Base-by-base conservation (phyloP, 2,113 vertebrate species). In the Antechinus stuartii region DNA sequence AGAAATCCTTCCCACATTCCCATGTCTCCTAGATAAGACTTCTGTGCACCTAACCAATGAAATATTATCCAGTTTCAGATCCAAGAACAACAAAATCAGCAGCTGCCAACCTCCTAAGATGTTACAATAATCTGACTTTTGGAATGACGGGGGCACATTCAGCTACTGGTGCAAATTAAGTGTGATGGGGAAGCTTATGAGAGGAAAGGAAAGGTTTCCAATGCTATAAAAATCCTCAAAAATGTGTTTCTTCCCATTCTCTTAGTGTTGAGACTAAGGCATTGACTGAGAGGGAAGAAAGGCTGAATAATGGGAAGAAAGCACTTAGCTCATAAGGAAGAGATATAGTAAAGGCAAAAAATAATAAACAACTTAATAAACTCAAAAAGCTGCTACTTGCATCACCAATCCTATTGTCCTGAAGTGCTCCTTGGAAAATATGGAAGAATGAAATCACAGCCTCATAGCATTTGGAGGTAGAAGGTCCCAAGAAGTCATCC, bases 211-310 rank as follows among this genome's bases (percentile, higher is more conserved):
- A 94, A 0, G 0, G 55, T 90, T 93, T 91, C 91, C 1, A 95
- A 47, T 92, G 35, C 4, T 42, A 57, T 0, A 0, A 49, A 92
- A 90, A 22, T 54, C 49, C 90, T n/a, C 25, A 93, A 19, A 2
- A 91, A 76, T 42, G 12, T 54, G 23, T 26, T 19, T 90, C 90
- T 98, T 98, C 96, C 97, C 91, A 97, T 90, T 95, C 57, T 49
- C 57, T 68, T 68, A 68, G 57, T 76, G 95, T 92, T 93, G 93
- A 14, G 25, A 96, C 95, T 49, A 47, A 35, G 27, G 30, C 30
- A 35, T 14, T 68, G 30, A 14, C 57, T 68, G 30, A 35, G 30
- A 68, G 57, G 56, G 57, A 68, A 68, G 57, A 30, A 61, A 61
- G 57, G 27, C 57, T 95, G 95, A 97, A 97, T 95, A 96, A 97